Evolutionary conservation across 2,888 invertebrate species (phyloP), one percentile per base, ranked within the genome.

Genomic region (Hydroisotoma schaefferi): DNA sequence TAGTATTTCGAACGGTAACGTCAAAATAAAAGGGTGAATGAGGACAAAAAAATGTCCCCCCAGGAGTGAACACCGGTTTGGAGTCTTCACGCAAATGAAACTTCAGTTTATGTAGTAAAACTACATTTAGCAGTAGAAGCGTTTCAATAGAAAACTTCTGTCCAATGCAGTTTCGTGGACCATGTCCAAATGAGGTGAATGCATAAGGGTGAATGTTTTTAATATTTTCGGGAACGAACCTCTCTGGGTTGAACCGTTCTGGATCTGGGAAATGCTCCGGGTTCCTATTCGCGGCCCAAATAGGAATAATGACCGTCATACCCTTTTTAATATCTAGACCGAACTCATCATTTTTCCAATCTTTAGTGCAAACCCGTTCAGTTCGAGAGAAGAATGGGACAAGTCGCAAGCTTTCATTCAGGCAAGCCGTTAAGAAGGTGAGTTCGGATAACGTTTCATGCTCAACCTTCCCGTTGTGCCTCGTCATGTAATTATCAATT

Each of bases 301-400:
- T 51, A 10, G 71, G 65, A 15, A 71, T 18, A 5, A 62, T 54
- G 3, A 70, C 60, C 0, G 29, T 37, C 22, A 44, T 59, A 10
- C 71, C 71, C 43, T 67, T 67, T 20, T 59, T 62, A 40, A 69
- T 69, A 6, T 46, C 25, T 33, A 68, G 29, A 10, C 38, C 27
- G 20, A 48, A 60, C 28, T 59, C 60, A 10, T 62, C 58, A 58
- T 64, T 62, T 23, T 52, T 48, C 64, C 67, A 62, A 27, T 70
- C 65, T 44, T 70, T 68, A 1, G 63, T 66, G 44, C 70, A 70
- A 15, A 68, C 48, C 23, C 72, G 55, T 43, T 70, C 68, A 10
- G 59, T 33, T n/a, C 69, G 55, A 15, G 59, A 56, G 27, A 72
- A 67, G 18, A 67, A 65, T 4, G 69, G 52, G 22, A 55, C 57